These are phyloP conservation scores for Malurus cyaneus DNA, from an alignment of 2,113 vertebrate genomes.

Conservation along the genomic window DNA sequence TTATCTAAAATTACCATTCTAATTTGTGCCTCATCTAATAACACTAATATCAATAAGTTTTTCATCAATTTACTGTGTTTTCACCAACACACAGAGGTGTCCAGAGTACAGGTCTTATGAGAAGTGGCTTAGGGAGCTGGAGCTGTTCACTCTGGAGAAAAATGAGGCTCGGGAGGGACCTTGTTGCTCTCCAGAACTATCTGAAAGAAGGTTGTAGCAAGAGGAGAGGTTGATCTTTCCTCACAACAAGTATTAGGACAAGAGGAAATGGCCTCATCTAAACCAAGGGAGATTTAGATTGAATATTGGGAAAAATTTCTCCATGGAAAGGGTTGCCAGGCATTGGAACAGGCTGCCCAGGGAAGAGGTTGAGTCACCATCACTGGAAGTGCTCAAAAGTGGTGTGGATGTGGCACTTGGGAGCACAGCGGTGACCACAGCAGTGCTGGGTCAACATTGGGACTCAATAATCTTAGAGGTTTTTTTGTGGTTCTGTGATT, in stretches of 20 bases:
- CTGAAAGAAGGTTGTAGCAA: neutral
- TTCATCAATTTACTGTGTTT: neutral
- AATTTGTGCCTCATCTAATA: neutral
- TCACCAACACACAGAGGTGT: neutral
- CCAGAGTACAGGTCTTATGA: neutral
- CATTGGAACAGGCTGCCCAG: neutral
- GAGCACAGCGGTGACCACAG: neutral
- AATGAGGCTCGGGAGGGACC: neutral
- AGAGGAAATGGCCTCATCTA: neutral
- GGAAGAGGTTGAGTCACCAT: neutral
- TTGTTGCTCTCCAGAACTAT: neutral
- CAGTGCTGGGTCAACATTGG: neutral
- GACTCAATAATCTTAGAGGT: neutral
- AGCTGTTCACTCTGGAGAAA: neutral
- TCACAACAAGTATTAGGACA: neutral
- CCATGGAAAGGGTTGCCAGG: neutral
- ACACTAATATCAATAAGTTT: neutral
- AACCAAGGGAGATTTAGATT: neutral
- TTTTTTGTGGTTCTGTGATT: neutral
- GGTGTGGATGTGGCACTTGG: too few relatives aligned
- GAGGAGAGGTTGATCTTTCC: neutral
- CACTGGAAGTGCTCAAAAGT: neutral
- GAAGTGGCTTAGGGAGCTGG: neutral
- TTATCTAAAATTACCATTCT: neutral
- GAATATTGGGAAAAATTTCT: neutral